Evolutionary conservation across 2,113 vertebrate species (phyloP).

Genomic region (Pseudolaguvia tuberculata): DNA sequence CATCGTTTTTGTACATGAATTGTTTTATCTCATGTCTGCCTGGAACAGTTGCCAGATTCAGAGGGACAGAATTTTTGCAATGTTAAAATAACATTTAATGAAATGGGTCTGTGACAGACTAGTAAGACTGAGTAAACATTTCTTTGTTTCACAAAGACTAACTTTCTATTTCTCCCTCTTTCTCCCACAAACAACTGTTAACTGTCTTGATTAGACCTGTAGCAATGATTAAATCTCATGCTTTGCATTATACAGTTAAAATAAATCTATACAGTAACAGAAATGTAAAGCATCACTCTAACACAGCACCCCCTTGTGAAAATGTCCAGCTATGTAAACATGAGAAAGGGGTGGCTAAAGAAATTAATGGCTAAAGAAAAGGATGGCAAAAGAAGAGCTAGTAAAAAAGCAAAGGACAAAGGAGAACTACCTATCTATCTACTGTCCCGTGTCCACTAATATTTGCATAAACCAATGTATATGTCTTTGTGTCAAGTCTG

Average conservation of each 20-base stretch:
- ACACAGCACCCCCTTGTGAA: constrained; percentile 2
- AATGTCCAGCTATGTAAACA: background rate
- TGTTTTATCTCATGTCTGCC: constrained; percentile 73
- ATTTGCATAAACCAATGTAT: background rate
- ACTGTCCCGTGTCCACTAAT: background rate
- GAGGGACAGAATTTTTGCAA: constrained; percentile 64
- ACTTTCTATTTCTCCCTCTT: constrained; percentile 54
- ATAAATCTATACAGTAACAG: background rate
- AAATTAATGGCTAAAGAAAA: no score
- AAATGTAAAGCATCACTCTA: background rate
- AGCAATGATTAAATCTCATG: background rate
- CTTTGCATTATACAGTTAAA: background rate
- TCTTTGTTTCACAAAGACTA: constrained; percentile 36
- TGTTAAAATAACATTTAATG: constrained; percentile 75
- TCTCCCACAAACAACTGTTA: constrained; percentile 32
- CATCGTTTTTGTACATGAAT: constrained; percentile 68
- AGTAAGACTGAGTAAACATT: constrained; percentile 49
- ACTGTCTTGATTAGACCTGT: constrained; percentile 13
- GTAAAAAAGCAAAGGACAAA: no score
- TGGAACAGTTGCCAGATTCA: constrained; percentile 74
- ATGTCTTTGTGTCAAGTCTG: no score
- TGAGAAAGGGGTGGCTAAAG: background rate
- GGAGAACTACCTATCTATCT: background rate
- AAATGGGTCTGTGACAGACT: constrained; percentile 68
- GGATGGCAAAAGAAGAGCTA: no score